phyloP scores from a whole-genome alignment of 2,888 invertebrate genomes.

The Orthonevra nobilis region DNA sequence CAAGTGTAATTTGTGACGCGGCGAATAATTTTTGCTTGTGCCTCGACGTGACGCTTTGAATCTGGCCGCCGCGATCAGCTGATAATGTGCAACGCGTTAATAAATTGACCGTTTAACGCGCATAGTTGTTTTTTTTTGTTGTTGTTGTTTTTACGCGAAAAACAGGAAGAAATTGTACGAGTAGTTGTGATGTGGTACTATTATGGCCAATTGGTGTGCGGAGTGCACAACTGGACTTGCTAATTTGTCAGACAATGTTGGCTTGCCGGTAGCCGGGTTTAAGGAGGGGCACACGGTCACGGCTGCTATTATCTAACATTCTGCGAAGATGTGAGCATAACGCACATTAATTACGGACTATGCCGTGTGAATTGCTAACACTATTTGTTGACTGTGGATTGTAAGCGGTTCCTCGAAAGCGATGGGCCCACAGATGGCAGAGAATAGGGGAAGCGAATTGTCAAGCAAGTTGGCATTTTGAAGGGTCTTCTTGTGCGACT shows the following conservation, averaged over 20 bases:
- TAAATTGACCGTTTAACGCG: conserved; percentile 68
- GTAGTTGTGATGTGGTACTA: background rate
- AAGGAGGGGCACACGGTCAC: conserved; percentile 66
- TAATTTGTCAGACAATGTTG: conserved; percentile 61
- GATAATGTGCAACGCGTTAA: conserved; percentile 69
- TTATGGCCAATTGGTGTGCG: conserved; percentile 51
- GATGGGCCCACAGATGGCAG: too few species aligned
- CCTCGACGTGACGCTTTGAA: conserved; percentile 41
- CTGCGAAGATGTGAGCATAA: conserved; percentile 35
- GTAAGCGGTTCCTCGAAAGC: too few species aligned
- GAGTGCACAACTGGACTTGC: conserved; percentile 59
- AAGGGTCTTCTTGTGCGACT: too few species aligned
- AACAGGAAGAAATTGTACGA: background rate
- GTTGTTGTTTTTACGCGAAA: background rate
- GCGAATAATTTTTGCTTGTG: conserved; percentile 47
- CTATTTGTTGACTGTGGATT: too few species aligned
- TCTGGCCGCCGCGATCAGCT: conserved; percentile 64
- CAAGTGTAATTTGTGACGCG: conserved; percentile 61
- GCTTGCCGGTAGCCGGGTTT: conserved; percentile 48
- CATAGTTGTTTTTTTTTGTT: conserved; percentile 16
- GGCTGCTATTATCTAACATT: conserved; percentile 65
- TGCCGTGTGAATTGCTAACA: conserved; percentile 44
- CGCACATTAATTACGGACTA: conserved; percentile 39
- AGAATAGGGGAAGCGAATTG: too few species aligned
- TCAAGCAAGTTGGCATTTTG: too few species aligned